A percentile compares a stretch with the other conserved stretches of the same genome.
phyloP scores from a whole-genome alignment of 2,888 invertebrate genomes.

The Chalcis sispes region DNA sequence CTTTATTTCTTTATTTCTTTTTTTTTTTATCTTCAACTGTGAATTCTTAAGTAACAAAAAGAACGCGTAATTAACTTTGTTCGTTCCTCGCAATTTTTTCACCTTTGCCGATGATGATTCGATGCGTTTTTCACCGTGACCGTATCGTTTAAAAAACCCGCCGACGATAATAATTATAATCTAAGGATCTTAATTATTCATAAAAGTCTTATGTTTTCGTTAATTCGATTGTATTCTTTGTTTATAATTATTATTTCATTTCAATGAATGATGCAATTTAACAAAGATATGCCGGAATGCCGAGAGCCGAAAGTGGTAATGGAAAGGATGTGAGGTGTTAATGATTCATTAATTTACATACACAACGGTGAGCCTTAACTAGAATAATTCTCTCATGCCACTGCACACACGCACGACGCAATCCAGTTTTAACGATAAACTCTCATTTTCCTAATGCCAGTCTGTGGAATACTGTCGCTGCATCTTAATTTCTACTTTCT shows the following conservation, averaged over 20 bases:
- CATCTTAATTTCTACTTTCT: slow-evolving; percentile 64
- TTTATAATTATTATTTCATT: slow-evolving; percentile 26
- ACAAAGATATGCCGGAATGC: slow-evolving; percentile 38
- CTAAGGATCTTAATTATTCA: slow-evolving; percentile 38
- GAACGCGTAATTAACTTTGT: neutral
- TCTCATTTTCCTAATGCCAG: slow-evolving; percentile 70
- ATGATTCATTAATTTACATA: slow-evolving; percentile 66
- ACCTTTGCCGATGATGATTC: neutral
- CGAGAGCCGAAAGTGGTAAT: slow-evolving; percentile 41
- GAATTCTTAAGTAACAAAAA: slow-evolving; percentile 18
- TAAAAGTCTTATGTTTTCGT: slow-evolving; percentile 44
- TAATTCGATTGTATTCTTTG: slow-evolving; percentile 45
- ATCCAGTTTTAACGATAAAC: slow-evolving; percentile 71
- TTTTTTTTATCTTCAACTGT: neutral
- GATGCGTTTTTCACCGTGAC: neutral
- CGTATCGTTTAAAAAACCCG: no score
- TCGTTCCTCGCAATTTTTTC: neutral
- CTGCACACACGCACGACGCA: slow-evolving; percentile 72
- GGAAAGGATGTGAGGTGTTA: slow-evolving; percentile 53
- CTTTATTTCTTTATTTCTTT: no score
- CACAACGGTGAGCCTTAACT: slow-evolving; percentile 65
- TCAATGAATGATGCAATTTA: slow-evolving; percentile 26
- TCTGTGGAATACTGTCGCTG: slow-evolving; percentile 72
- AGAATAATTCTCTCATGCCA: slow-evolving; percentile 65
- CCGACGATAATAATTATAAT: slow-evolving; percentile 17